Conservation (phyloP, 2,888 invertebrate species). For the Empis livida region DNA sequence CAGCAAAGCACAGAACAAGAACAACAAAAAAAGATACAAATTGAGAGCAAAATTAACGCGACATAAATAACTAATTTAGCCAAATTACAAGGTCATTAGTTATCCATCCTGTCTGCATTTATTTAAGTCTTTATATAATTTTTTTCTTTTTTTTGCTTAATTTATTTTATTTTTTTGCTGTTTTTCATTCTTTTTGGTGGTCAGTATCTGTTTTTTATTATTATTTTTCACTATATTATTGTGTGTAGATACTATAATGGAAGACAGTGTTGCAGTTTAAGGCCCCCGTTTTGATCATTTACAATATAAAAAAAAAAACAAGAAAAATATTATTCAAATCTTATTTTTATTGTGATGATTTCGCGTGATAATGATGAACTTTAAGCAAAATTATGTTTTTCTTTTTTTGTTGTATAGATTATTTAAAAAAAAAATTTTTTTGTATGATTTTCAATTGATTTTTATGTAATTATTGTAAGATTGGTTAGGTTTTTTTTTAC, state of each 20-base stretch:
- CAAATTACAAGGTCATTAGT: conserved; percentile 15
- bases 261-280: conserved; percentile 4
- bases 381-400: too few relatives aligned
- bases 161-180: conserved; percentile 4
- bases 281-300: conserved; percentile 9
- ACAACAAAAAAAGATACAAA: conserved; percentile 10
- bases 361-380: too few relatives aligned
- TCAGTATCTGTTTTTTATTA: neutral
- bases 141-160: neutral
- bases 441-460: too few relatives aligned
- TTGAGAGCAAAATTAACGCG: conserved; percentile 13
- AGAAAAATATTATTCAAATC: too few relatives aligned
- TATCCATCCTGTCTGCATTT: conserved; percentile 11
- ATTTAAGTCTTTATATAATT: neutral
- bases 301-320: neutral
- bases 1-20: conserved; percentile 3
- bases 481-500: too few relatives aligned
- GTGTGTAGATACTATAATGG: neutral
- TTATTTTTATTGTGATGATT: too few relatives aligned
- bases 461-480: too few relatives aligned
- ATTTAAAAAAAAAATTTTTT: too few relatives aligned
- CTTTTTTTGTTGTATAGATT: too few relatives aligned
- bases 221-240: neutral
- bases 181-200: neutral
- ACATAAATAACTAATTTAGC: conserved; percentile 15